phyloP scores from a whole-genome alignment of 2,797 vertebrate species.

The Pangasius djambal region DNA sequence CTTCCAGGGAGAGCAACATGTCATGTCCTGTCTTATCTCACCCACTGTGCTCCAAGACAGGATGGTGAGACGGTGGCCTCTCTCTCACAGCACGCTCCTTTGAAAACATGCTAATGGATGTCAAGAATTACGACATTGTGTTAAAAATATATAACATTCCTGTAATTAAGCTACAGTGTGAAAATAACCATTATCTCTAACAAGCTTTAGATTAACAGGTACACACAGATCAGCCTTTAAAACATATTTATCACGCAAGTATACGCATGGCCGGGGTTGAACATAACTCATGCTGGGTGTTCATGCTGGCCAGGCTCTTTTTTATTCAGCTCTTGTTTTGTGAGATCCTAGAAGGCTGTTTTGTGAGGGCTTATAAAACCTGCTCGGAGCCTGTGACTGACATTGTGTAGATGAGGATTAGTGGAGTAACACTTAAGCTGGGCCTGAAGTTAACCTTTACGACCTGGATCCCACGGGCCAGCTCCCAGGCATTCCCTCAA shows the following conservation, averaged over 20 bases:
- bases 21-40: conserved; percentile 67
- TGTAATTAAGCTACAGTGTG: neutral
- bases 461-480: conserved; percentile 62
- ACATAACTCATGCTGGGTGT: conserved; percentile 40
- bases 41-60: conserved; percentile 29
- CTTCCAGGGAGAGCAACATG: conserved; percentile 51
- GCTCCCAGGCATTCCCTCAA: conserved; percentile 61
- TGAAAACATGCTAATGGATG: conserved; percentile 61
- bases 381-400: conserved; percentile 46
- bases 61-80: conserved; percentile 32
- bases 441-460: conserved; percentile 63
- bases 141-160: conserved; percentile 1
- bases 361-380: conserved; percentile 49
- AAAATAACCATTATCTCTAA: conserved; percentile 29
- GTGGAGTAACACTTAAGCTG: conserved; percentile 65
- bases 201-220: conserved; percentile 30
- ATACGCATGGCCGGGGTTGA: conserved; percentile 45
- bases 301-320: conserved; percentile 29
- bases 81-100: conserved; percentile 59
- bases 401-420: conserved; percentile 61
- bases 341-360: conserved; percentile 31
- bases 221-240: conserved; percentile 54
- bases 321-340: conserved; percentile 43
- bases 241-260: conserved; percentile 39
- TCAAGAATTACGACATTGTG: conserved; percentile 45